Conservation (phyloP, 2,113 vertebrate genomes). For the Cynocephalus volans region DNA sequence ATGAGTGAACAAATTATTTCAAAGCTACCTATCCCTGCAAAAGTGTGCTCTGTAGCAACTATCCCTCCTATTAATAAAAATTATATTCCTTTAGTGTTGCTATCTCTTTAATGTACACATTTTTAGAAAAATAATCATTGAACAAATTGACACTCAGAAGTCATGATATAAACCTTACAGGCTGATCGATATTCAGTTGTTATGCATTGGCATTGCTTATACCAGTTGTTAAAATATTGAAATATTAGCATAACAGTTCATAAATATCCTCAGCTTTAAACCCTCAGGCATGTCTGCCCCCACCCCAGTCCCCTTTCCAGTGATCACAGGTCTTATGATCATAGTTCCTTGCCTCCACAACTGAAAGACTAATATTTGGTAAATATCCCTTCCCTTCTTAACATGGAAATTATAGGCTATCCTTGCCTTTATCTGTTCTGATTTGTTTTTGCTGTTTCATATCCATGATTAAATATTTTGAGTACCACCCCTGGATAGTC, state of each 20-base stretch:
- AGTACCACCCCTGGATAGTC: neutral
- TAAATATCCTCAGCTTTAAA: neutral
- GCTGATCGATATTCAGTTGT: neutral
- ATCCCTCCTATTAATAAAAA: neutral
- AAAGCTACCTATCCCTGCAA: neutral
- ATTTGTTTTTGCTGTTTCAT: neutral
- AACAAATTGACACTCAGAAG: neutral
- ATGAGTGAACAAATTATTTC: neutral
- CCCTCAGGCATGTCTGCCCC: neutral
- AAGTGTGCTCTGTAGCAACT: neutral
- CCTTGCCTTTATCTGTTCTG: neutral
- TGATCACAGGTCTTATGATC: neutral
- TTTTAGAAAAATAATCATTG: neutral
- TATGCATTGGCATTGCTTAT: neutral
- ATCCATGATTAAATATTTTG: neutral
- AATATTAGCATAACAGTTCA: neutral
- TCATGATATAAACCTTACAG: neutral
- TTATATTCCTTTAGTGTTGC: neutral
- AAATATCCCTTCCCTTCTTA: neutral
- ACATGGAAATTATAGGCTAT: neutral
- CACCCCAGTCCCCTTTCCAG: neutral
- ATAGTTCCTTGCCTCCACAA: neutral
- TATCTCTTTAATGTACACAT: neutral
- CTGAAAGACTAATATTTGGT: neutral
- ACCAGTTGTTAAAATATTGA: slow-evolving; percentile 35